phyloP scores from a whole-genome alignment of 2,113 vertebrate genomes.

The Stigmatopora argus region DNA sequence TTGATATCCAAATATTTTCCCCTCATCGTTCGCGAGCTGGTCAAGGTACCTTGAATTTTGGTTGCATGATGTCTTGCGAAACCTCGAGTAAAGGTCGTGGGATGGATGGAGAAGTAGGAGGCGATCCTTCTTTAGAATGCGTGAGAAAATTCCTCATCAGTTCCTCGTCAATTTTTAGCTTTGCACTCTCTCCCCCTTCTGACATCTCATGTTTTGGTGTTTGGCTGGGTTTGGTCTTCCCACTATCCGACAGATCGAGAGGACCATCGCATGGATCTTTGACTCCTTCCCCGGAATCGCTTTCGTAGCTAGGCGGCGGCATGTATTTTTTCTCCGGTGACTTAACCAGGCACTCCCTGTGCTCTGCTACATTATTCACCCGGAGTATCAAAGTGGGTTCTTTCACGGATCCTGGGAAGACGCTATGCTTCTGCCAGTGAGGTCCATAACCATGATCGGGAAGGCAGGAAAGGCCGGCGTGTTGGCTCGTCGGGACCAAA shows the following conservation, averaged over 20 bases:
- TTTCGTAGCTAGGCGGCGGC: slow-evolving; percentile 13
- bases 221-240: slow-evolving; percentile 44
- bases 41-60: slow-evolving; percentile 48
- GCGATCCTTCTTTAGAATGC: slow-evolving; percentile 8
- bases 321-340: slow-evolving; percentile 35
- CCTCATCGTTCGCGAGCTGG: background rate
- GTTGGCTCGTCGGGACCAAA: slow-evolving; percentile 27
- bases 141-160: slow-evolving; percentile 4
- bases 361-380: slow-evolving; percentile 31
- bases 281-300: slow-evolving; percentile 33
- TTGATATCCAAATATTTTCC: background rate
- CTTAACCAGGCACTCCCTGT: slow-evolving; percentile 5
- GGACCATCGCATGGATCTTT: slow-evolving; percentile 52
- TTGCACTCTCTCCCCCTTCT: slow-evolving; percentile 15
- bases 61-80: slow-evolving; percentile 27
- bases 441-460: slow-evolving; percentile 14
- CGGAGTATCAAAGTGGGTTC: slow-evolving; percentile 49
- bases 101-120: background rate
- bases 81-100: background rate
- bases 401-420: background rate
- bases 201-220: background rate
- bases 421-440: slow-evolving; percentile 24
- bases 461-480: slow-evolving; percentile 11
- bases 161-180: slow-evolving; percentile 15
- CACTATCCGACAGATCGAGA: slow-evolving; percentile 67